These are phyloP conservation scores for Cygnus olor DNA, from an alignment of 2,797 vertebrate species.

Conservation along the genomic window DNA sequence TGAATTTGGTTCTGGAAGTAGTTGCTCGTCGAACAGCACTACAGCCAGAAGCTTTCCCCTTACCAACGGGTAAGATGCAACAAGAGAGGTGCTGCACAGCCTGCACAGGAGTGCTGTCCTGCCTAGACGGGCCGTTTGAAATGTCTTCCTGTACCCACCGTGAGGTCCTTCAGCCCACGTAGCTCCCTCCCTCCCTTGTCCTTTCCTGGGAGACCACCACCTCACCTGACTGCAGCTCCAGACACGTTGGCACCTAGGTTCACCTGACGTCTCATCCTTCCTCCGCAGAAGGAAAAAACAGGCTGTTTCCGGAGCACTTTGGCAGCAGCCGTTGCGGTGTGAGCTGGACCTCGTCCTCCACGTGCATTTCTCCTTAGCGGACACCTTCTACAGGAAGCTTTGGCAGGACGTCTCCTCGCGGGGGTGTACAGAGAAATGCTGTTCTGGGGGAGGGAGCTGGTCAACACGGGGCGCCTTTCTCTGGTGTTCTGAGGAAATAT, in stretches of 20 bases:
- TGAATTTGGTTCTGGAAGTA: not conserved
- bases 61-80: not conserved
- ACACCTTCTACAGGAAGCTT: not conserved
- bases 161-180: not conserved
- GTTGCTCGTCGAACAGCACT: not conserved
- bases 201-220: not conserved
- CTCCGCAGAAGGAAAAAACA: not conserved
- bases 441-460: not conserved
- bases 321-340: not conserved
- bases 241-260: not conserved
- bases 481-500: not conserved
- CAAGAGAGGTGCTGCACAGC: not conserved
- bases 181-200: not conserved
- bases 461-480: rapidly evolving
- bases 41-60: not conserved
- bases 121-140: not conserved
- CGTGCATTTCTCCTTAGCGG: not conserved
- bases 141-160: not conserved
- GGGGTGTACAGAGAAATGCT: not conserved
- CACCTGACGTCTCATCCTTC: rapidly evolving
- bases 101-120: not conserved
- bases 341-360: not conserved
- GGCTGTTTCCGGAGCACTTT: not conserved
- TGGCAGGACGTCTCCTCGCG: not conserved
- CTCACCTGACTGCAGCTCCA: not conserved